Conservation (phyloP, 53 echinoderm and acorn worm genomes). For the Arbacia lixula region DNA sequence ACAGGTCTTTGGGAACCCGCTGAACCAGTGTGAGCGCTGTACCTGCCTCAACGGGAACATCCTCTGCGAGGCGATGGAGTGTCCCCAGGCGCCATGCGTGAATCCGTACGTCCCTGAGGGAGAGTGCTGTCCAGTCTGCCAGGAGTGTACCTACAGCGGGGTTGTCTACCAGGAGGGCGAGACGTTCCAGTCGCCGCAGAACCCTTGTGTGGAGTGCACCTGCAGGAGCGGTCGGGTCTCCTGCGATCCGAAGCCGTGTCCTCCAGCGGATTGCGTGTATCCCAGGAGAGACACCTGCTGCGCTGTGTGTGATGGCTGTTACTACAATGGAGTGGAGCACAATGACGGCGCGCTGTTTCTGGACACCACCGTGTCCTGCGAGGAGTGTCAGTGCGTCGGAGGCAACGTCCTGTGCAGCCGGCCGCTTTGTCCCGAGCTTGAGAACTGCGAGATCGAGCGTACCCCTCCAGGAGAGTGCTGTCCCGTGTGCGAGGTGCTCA, state of each 20-base stretch:
- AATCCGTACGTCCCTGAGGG: constrained; percentile 67
- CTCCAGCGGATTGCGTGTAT: constrained; percentile 49
- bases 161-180: constrained; percentile 56
- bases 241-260: constrained; percentile 61
- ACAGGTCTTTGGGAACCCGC: constrained; percentile 77
- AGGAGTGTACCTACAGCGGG: constrained; percentile 53
- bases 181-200: constrained; percentile 44
- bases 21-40: constrained; percentile 75
- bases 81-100: constrained; percentile 65
- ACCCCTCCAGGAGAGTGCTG: constrained; percentile 46
- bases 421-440: constrained; percentile 37
- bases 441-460: constrained; percentile 33
- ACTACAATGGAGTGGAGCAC: constrained; percentile 72
- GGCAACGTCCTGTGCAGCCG: constrained; percentile 38
- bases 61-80: constrained; percentile 66
- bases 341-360: constrained; percentile 66
- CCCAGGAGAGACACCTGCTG: constrained; percentile 68
- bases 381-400: constrained; percentile 34
- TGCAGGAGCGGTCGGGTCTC: constrained; percentile 51
- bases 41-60: constrained; percentile 85
- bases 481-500: constrained; percentile 18
- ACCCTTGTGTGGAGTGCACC: constrained; percentile 63
- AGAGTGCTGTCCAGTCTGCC: constrained; percentile 81
- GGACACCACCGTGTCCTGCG: constrained; percentile 62
- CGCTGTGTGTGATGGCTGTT: constrained; percentile 67